Evolutionary conservation across 2,113 vertebrate species (phyloP).

Genomic region (Etheostoma cragini): DNA sequence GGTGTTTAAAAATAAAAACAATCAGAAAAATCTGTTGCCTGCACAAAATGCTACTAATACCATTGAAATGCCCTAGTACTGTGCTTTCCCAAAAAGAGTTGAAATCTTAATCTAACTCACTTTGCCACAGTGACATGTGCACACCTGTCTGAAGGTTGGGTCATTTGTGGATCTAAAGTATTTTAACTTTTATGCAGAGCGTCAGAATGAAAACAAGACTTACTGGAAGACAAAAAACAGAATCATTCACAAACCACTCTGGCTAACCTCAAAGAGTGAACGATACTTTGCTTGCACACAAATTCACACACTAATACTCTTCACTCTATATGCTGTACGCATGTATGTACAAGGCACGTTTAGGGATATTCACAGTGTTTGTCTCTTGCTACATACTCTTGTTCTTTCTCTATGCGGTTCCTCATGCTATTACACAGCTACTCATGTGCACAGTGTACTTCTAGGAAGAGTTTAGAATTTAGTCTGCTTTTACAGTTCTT

Average conservation of each 20-base stretch:
- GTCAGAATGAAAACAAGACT: slow-evolving; percentile 57
- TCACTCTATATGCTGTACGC: background rate
- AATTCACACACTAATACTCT: slow-evolving; percentile 10
- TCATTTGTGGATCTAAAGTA: slow-evolving; percentile 18
- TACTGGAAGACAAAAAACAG: slow-evolving; percentile 60
- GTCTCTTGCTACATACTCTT: background rate
- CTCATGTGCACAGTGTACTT: background rate
- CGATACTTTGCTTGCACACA: slow-evolving; percentile 21
- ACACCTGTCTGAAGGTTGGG: background rate
- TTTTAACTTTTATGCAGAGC: slow-evolving; percentile 17
- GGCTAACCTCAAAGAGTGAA: slow-evolving; percentile 66
- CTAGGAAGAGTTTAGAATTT: slow-evolving; percentile 20
- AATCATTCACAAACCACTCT: slow-evolving; percentile 63
- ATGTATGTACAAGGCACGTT: slow-evolving; percentile 3
- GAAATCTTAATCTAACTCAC: background rate
- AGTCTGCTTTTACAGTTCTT: background rate
- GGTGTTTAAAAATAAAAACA: background rate
- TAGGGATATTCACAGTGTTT: background rate
- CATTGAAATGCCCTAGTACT: background rate
- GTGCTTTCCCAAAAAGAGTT: background rate
- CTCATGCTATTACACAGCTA: slow-evolving; percentile 4
- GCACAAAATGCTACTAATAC: background rate
- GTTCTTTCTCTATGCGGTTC: slow-evolving; percentile 1
- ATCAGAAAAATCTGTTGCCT: background rate
- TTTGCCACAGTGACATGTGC: slow-evolving; percentile 9